A percentile compares a stretch with the other conserved stretches of the same genome.
These are phyloP conservation scores for Nomada ruficornis DNA, from an alignment of 2,888 invertebrate species.

Conservation along the genomic window DNA sequence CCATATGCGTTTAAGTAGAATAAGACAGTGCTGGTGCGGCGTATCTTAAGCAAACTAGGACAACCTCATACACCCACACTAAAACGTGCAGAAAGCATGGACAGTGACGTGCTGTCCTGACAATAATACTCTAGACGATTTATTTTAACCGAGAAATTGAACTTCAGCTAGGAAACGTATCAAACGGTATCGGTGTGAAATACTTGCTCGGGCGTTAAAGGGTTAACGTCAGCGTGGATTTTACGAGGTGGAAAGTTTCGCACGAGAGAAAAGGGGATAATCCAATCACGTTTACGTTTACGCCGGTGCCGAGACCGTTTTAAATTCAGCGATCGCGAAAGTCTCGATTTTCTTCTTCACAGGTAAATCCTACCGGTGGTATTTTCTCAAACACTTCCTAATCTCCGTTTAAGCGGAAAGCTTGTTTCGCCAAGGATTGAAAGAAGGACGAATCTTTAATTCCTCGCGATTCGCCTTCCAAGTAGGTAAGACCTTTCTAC, in stretches of 20 bases:
- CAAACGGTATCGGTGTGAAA: neutral
- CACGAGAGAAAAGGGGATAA: slow-evolving; percentile 44
- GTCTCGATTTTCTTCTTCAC: slow-evolving; percentile 15
- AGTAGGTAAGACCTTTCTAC: neutral
- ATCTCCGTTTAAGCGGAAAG: slow-evolving; percentile 46
- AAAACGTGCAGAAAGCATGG: no score
- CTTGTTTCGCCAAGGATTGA: slow-evolving; percentile 6
- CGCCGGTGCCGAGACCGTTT: slow-evolving; percentile 30
- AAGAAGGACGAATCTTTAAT: neutral
- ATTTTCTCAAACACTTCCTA: slow-evolving; percentile 47
- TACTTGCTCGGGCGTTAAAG: neutral
- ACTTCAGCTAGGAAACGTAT: no score
- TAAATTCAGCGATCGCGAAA: slow-evolving; percentile 43
- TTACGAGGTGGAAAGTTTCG: slow-evolving; percentile 9
- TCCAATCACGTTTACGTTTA: slow-evolving; percentile 57
- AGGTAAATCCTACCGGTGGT: slow-evolving; percentile 44
- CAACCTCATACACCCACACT: no score
- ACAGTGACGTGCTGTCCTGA: no score
- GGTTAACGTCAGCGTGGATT: slow-evolving; percentile 28
- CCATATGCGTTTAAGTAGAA: no score
- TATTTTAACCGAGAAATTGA: no score
- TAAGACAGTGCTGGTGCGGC: no score
- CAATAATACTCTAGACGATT: no score
- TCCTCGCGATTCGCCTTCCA: neutral
- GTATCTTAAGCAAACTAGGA: no score